Base-by-base conservation (phyloP, 2,888 invertebrate genomes). In the Drosophila macrospina region DNA sequence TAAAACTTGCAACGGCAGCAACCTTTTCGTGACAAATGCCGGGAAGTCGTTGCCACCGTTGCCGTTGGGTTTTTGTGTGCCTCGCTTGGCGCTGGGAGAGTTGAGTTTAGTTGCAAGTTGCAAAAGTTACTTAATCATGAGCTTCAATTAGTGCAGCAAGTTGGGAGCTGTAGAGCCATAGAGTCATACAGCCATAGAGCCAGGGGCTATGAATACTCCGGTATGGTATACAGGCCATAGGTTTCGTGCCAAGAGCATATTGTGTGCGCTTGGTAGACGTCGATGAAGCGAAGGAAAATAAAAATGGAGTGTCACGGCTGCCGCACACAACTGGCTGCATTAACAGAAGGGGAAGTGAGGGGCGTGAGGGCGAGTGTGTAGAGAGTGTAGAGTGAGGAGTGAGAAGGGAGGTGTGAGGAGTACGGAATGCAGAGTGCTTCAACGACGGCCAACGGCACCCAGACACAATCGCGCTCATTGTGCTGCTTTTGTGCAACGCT, bases 261-360 rank as follows among this genome's bases (percentile, higher is more conserved):
- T 71, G 54, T 64, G 61, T 52, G 54, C 42, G 59, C 60, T 51
- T 41, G 28, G 44, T 20, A 5, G 56, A 44, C 62, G 65, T 57
- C 74, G 60, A 72, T 74, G 72, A 65, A 69, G 67, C 69, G 70
- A 55, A 51, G 68, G 50, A 85, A 85, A 85, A 87, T 85, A 87
- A 85, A 81, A 85, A 85, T 85, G 85, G 85, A 85, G 85, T 85
- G 85, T 83, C 86, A 87, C 80, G 87, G 83, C 80, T 70, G 71
- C 63, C 72, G 80, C 69, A 70, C 75, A 59, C 74, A 74, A 70
- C 71, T 65, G 70, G 59, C 69, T 60, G 70, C 63, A 71, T 36
- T 56, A 42, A 56, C 42, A 15, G 44, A 24, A 42, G 24, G 20
- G 24, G 47, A 26, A 34, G 16, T 6, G 34, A 6, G 26, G 20